phyloP scores from a whole-genome alignment of 1,140 invertebrate species.

The Alviniconcha marisindica region DNA sequence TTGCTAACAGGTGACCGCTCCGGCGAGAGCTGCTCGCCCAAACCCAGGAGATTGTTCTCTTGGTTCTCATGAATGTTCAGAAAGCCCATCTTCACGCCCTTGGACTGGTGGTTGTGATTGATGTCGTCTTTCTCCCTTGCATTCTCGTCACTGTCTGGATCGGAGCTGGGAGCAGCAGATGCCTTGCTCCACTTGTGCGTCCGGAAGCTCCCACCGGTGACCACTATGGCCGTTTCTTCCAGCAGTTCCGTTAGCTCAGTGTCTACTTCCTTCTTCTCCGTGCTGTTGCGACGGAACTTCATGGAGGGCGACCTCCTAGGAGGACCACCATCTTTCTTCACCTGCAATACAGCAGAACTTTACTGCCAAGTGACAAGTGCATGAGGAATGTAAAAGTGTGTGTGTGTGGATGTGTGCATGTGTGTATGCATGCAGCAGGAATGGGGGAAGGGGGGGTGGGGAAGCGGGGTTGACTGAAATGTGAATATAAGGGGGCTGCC shows the following conservation, averaged over 20 bases:
- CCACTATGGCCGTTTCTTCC: conserved; percentile 41
- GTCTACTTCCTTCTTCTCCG: conserved; percentile 46
- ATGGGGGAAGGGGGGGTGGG: background rate
- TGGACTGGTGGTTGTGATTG: conserved; percentile 43
- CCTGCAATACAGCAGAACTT: conserved; percentile 57
- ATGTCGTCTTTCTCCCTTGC: conserved; percentile 40
- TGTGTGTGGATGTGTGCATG: too few relatives aligned
- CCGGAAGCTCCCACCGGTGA: conserved; percentile 32
- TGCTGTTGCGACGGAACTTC: conserved; percentile 51
- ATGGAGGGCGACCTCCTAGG: conserved; percentile 63
- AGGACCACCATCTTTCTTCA: conserved; percentile 68
- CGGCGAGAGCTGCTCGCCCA: conserved; percentile 45
- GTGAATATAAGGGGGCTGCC: background rate
- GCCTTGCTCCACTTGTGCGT: conserved; percentile 24
- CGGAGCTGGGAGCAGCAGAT: background rate
- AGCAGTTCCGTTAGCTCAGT: conserved; percentile 40
- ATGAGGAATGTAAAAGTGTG: too few relatives aligned
- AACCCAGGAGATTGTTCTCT: conserved; percentile 31
- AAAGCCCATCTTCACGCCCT: conserved; percentile 56
- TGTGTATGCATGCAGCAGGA: too few relatives aligned
- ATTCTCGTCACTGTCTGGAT: conserved; percentile 14
- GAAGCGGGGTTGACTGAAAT: background rate
- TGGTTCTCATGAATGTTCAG: conserved; percentile 57
- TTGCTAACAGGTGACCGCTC: conserved; percentile 61
- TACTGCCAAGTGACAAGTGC: too few relatives aligned